Evolutionary conservation across 2,888 invertebrate species (phyloP).

Genomic region (Apocheima hispidaria): DNA sequence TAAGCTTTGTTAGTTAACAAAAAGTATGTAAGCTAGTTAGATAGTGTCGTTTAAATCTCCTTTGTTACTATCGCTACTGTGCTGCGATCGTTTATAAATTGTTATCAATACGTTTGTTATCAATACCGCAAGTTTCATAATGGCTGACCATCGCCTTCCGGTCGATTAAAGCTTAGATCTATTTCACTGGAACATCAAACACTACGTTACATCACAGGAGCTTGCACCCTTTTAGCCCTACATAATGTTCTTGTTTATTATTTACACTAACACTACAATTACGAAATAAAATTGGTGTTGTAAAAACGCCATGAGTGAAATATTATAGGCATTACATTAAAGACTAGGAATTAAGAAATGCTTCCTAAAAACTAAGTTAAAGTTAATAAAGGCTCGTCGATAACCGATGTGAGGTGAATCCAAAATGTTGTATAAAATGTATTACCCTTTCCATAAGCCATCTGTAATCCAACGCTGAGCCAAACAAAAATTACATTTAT

Average conservation of each 20-base stretch:
- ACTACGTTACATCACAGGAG: constrained; percentile 9
- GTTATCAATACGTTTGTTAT: neutral
- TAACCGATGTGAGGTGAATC: constrained; percentile 2
- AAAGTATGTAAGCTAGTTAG: neutral
- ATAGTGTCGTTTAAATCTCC: no score
- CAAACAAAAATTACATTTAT: constrained; percentile 70
- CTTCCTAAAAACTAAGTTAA: no score
- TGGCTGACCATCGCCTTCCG: constrained; percentile 11
- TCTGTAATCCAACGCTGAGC: constrained; percentile 82
- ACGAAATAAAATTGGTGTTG: no score
- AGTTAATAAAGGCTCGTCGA: neutral
- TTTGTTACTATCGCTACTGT: no score
- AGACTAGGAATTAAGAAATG: no score
- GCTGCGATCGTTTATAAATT: no score
- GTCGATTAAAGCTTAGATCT: constrained; percentile 19
- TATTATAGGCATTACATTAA: no score
- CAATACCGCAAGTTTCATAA: neutral
- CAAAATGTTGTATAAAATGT: constrained; percentile 30
- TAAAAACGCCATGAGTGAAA: no score
- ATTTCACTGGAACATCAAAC: constrained; percentile 32
- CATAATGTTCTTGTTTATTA: no score
- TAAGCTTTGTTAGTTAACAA: neutral
- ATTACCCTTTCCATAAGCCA: constrained; percentile 78
- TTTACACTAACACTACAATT: no score
- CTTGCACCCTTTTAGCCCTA: no score